Evolutionary conservation across 1,140 invertebrate genomes (phyloP).

Genomic region (Drosophila subpulchrella): DNA sequence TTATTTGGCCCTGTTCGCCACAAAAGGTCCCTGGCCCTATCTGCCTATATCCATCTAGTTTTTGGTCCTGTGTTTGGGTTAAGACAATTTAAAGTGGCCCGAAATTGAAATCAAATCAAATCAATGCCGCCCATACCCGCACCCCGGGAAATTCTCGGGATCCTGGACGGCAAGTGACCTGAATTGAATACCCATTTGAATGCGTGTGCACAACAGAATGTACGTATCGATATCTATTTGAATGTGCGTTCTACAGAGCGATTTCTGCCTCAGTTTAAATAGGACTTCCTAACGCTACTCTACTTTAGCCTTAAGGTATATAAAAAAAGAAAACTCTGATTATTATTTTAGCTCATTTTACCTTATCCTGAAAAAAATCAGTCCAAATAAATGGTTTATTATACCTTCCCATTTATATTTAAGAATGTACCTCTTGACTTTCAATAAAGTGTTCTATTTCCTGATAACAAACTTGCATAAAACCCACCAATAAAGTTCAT

Average conservation of each 20-base stretch:
- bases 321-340: background rate
- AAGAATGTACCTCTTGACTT: too few species aligned
- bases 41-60: slow-evolving; percentile 7
- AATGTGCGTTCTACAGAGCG: slow-evolving; percentile 7
- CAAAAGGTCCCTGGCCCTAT: slow-evolving; percentile 20
- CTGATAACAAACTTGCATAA: background rate
- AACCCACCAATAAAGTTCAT: background rate
- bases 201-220: slow-evolving; percentile 16
- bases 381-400: too few species aligned
- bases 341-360: too few species aligned
- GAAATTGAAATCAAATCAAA: slow-evolving; percentile 73
- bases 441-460: background rate
- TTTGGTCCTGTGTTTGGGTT: slow-evolving; percentile 26
- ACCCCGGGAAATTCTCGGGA: background rate
- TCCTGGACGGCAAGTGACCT: slow-evolving; percentile 26
- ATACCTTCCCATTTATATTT: too few species aligned
- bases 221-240: slow-evolving; percentile 1
- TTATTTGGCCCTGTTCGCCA: slow-evolving; percentile 62
- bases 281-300: background rate
- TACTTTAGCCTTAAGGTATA: background rate
- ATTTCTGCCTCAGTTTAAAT: background rate
- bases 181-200: slow-evolving; percentile 35
- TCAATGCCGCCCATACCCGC: slow-evolving; percentile 25
- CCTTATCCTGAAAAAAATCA: too few species aligned
- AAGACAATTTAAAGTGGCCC: slow-evolving; percentile 60